A percentile compares a stretch with the other conserved stretches of the same genome.
These are phyloP conservation scores for Phoeniculus purpureus DNA, from an alignment of 2,797 vertebrate genomes.

Conservation along the genomic window DNA sequence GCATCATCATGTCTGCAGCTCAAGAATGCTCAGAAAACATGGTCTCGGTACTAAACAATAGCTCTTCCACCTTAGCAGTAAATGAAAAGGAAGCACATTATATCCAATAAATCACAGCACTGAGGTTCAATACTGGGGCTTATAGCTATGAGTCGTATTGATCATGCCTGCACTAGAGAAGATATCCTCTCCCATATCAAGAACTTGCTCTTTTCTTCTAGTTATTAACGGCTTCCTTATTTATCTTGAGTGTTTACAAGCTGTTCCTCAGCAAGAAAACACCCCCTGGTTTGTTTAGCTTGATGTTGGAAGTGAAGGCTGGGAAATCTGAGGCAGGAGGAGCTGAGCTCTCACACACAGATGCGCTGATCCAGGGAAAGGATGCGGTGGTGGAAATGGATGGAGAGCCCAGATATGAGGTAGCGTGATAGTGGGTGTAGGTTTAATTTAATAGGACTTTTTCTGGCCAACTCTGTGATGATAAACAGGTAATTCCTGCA, in stretches of 20 bases:
- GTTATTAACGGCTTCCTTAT: not conserved
- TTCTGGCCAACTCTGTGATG: not conserved
- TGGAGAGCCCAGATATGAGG: not conserved
- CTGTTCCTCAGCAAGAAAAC: not conserved
- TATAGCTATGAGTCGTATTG: conserved; percentile 1
- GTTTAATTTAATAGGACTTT: not conserved
- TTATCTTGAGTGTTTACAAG: not conserved
- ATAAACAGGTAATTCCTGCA: not conserved
- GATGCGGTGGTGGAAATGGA: not conserved
- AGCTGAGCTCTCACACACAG: not conserved
- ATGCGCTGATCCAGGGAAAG: not conserved
- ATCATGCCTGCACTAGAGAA: not conserved
- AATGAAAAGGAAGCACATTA: conserved; percentile 47
- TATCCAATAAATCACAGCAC: conserved; percentile 9
- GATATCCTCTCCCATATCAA: not conserved
- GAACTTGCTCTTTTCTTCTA: not conserved
- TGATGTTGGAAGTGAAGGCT: not conserved
- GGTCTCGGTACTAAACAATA: conserved; percentile 7
- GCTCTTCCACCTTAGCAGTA: conserved; percentile 1
- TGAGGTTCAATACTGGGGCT: conserved; percentile 37
- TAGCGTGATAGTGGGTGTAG: not conserved
- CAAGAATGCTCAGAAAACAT: not conserved
- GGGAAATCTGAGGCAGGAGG: not conserved
- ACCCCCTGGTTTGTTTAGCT: not conserved
- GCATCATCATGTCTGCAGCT: not conserved